These are phyloP conservation scores for Acromyrmex echinatior DNA, from an alignment of 1,140 invertebrate species.

Conservation along the genomic window DNA sequence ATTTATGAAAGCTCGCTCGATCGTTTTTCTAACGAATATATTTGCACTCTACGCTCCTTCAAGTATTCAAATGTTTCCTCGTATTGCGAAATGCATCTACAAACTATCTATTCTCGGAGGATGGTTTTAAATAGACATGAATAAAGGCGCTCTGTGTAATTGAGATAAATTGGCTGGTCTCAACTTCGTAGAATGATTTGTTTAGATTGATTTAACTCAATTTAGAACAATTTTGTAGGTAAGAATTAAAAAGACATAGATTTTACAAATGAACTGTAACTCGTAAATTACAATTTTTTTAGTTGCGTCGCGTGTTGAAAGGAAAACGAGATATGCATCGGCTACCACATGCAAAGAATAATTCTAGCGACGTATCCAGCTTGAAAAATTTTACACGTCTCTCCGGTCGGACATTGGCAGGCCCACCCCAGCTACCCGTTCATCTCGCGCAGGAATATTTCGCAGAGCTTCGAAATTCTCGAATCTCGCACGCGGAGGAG, in stretches of 20 bases:
- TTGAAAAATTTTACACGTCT: conserved; percentile 35
- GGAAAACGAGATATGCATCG: neutral
- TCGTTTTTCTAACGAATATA: neutral
- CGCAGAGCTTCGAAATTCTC: conserved; percentile 46
- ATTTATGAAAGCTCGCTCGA: conserved; percentile 42
- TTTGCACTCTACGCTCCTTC: neutral
- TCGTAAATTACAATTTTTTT: conserved; percentile 11
- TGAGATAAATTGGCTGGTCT: neutral
- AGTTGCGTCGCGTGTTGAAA: neutral
- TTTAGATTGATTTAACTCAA: neutral
- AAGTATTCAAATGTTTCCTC: neutral
- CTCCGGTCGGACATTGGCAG: neutral
- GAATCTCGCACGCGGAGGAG: conserved; percentile 26
- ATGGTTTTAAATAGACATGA: neutral
- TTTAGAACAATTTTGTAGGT: neutral
- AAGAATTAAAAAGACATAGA: neutral
- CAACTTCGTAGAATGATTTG: neutral
- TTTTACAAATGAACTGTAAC: conserved; percentile 3
- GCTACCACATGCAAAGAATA: neutral
- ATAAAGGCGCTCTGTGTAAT: neutral
- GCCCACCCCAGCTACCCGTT: neutral
- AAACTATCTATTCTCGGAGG: neutral
- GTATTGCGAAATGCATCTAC: neutral
- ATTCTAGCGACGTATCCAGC: neutral
- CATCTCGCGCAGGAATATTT: conserved; percentile 41